Conservation (phyloP, 2,797 vertebrate species). For the Halcyon smyrnensis region DNA sequence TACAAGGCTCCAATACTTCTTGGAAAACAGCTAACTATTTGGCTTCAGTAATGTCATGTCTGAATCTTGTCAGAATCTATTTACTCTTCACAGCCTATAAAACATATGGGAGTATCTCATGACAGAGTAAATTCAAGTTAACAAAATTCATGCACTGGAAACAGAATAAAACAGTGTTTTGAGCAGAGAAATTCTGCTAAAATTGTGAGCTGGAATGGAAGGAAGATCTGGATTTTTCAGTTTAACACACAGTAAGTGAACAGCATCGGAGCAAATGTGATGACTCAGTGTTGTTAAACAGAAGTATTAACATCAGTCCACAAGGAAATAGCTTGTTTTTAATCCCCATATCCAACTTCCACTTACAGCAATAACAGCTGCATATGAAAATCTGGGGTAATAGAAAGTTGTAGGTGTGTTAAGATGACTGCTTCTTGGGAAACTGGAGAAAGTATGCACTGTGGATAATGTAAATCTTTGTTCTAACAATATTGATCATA, state of each 20-base stretch:
- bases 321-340: conserved; percentile 14
- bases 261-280: neutral
- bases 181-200: neutral
- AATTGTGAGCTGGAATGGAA: neutral
- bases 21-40: neutral
- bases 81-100: neutral
- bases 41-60: neutral
- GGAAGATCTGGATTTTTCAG: neutral
- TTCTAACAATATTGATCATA: neutral
- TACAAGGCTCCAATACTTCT: neutral
- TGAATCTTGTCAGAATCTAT: neutral
- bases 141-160: neutral
- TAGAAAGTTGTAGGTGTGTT: neutral
- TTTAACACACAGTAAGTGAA: neutral
- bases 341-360: neutral
- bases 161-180: neutral
- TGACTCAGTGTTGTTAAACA: conserved; percentile 18
- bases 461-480: neutral
- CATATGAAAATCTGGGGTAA: neutral
- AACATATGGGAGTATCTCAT: neutral
- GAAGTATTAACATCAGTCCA: neutral
- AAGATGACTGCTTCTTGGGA: neutral
- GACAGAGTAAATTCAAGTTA: neutral
- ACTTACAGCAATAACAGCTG: neutral
- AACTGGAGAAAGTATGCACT: neutral